Conservation (phyloP, 2,113 vertebrate genomes). For the Haemorhous mexicanus region DNA sequence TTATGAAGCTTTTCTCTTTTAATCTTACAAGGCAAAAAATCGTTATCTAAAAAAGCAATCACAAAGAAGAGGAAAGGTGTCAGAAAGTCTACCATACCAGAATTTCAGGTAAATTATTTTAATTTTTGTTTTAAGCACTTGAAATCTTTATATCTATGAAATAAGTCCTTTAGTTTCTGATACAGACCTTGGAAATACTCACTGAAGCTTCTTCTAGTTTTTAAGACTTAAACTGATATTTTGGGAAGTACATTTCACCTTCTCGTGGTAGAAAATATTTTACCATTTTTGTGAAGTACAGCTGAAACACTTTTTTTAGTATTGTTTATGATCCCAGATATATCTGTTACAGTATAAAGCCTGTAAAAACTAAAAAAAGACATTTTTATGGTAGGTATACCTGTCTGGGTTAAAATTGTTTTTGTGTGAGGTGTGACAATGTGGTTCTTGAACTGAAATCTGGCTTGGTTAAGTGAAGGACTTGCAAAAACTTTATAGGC, state of each 20-base stretch:
- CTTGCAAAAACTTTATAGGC: neutral
- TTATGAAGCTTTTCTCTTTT: constrained; percentile 76
- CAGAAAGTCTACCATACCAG: constrained; percentile 76
- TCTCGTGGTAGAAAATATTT: neutral
- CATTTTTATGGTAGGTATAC: neutral
- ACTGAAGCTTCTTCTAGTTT: neutral
- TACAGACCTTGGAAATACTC: neutral
- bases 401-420: neutral
- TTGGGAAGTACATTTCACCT: neutral
- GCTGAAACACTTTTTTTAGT: neutral
- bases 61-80: constrained; percentile 81
- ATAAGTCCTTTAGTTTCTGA: constrained; percentile 7
- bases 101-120: constrained; percentile 86
- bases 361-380: neutral
- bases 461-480: neutral
- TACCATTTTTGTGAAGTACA: neutral
- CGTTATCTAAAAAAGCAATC: constrained; percentile 77
- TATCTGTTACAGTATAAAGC: neutral
- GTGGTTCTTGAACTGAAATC: neutral
- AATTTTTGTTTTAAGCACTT: constrained; percentile 42
- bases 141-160: constrained; percentile 24
- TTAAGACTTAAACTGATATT: neutral
- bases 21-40: constrained; percentile 85
- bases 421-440: neutral
- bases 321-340: neutral